These are phyloP conservation scores for Theristicus caerulescens DNA, from an alignment of 2,113 vertebrate genomes.

Conservation along the genomic window DNA sequence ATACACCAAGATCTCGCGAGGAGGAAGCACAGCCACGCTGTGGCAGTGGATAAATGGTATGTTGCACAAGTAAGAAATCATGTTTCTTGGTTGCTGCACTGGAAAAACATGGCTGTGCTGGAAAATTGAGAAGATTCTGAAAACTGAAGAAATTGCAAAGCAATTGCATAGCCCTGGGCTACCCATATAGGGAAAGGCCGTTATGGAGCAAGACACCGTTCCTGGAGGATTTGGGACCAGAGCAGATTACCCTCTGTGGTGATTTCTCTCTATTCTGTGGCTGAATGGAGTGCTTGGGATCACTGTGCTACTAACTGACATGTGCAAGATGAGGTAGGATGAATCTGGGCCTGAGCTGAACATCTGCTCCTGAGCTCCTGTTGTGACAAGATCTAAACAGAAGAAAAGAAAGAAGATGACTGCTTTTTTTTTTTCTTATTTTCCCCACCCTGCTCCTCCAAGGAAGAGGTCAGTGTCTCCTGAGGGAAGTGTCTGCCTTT, in stretches of 20 bases:
- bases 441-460: neutral
- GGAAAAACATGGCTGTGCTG: neutral
- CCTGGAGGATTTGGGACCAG: neutral
- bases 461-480: neutral
- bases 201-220: neutral
- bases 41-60: neutral
- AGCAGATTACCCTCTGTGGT: neutral
- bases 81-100: neutral
- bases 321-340: neutral
- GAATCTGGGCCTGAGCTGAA: neutral
- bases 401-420: neutral
- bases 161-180: neutral
- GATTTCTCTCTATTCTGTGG: neutral
- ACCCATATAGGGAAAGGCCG: fast-evolving
- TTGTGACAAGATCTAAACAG: neutral
- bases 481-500: neutral
- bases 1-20: fast-evolving
- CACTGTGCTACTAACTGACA: fast-evolving
- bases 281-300: neutral
- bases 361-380: neutral
- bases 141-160: neutral
- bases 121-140: neutral
- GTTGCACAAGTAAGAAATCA: fast-evolving
- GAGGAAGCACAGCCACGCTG: neutral
- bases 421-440: neutral